Conservation (phyloP, 2,888 invertebrate species). For the Clivina fossor region DNA sequence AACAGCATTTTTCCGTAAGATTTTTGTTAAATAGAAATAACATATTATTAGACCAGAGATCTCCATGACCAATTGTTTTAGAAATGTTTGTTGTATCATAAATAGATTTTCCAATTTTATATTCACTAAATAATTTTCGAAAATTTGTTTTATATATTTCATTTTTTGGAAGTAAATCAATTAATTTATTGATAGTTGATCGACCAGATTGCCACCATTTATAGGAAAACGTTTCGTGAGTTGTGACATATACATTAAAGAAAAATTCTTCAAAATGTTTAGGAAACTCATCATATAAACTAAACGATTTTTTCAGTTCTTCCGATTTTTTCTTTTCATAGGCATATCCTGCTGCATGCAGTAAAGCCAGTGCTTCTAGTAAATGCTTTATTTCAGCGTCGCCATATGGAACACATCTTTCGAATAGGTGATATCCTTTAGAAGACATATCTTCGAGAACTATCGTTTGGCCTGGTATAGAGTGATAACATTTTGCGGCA, state of each 20-base stretch:
- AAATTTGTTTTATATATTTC: conserved; percentile 40
- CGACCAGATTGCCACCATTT: conserved; percentile 39
- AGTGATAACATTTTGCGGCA: conserved; percentile 43
- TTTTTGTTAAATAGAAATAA: conserved; percentile 42
- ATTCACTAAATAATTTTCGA: background rate
- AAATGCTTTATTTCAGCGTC: conserved; percentile 55
- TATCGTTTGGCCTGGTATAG: conserved; percentile 40
- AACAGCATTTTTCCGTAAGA: conserved; percentile 38
- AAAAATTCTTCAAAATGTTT: conserved; percentile 42
- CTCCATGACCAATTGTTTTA: conserved; percentile 45
- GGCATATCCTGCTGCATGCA: conserved; percentile 57
- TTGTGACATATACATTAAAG: too few relatives aligned
- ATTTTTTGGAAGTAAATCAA: conserved; percentile 41
- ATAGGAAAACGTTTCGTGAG: background rate
- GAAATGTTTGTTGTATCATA: conserved; percentile 26
- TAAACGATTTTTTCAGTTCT: conserved; percentile 34
- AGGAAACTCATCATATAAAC: conserved; percentile 40
- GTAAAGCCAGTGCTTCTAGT: conserved; percentile 55
- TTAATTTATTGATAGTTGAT: conserved; percentile 41
- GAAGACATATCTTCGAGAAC: conserved; percentile 45
- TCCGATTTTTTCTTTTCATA: conserved; percentile 52
- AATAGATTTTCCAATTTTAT: conserved; percentile 14
- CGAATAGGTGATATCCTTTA: conserved; percentile 38
- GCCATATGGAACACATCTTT: conserved; percentile 53
- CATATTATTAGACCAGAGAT: conserved; percentile 48